phyloP scores from a whole-genome alignment of 1,140 invertebrate genomes.

The Macrotrachela quadricornifera region DNA sequence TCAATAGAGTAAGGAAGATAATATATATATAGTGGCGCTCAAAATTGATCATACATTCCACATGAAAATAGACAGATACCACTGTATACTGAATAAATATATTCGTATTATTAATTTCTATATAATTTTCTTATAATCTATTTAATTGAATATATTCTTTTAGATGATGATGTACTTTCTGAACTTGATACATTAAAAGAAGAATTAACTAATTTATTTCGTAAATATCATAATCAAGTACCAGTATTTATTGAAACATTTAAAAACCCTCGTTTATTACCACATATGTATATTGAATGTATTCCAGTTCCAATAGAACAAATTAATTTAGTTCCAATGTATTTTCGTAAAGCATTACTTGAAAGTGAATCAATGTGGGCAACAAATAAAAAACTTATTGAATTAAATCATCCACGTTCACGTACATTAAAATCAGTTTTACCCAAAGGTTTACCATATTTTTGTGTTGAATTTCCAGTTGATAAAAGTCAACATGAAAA shows the following conservation, averaged over 20 bases:
- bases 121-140: too few relatives aligned
- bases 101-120: too few relatives aligned
- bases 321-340: conserved; percentile 66
- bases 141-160: too few relatives aligned
- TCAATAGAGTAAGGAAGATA: too few relatives aligned
- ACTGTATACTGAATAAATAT: too few relatives aligned
- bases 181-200: conserved; percentile 59
- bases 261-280: conserved; percentile 45
- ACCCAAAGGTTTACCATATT: conserved; percentile 81
- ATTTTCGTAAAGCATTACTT: conserved; percentile 87
- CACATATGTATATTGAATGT: conserved; percentile 70
- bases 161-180: conserved; percentile 79
- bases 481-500: conserved; percentile 29
- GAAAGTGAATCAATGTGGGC: conserved; percentile 85
- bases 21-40: too few relatives aligned
- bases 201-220: conserved; percentile 53
- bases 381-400: conserved; percentile 78
- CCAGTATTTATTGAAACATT: conserved; percentile 77
- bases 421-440: conserved; percentile 26
- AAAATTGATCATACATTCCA: too few relatives aligned
- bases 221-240: conserved; percentile 39
- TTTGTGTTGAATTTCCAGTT: conserved; percentile 67
- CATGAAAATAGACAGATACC: too few relatives aligned
- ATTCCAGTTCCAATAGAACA: conserved; percentile 58
- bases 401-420: conserved; percentile 35